Evolutionary conservation across 2,888 invertebrate genomes (phyloP).

Genomic region (Apodemia duryi): DNA sequence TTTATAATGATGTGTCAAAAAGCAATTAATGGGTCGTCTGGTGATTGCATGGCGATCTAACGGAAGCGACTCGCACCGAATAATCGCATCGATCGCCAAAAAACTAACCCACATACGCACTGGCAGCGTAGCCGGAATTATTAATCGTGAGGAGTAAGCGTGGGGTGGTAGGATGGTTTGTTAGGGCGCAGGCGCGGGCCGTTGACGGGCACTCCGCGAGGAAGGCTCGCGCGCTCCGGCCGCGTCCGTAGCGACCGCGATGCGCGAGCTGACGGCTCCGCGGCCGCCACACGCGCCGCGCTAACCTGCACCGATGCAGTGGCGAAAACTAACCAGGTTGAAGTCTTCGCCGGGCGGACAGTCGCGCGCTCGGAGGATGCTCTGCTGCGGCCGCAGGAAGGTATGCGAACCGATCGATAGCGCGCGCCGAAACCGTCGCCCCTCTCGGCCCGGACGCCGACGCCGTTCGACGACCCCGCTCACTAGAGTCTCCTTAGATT

Average conservation of each 20-base stretch:
- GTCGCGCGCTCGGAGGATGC: conserved; percentile 91
- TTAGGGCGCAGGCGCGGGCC: conserved; percentile 58
- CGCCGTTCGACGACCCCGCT: conserved; percentile 74
- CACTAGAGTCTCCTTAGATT: conserved; percentile 55
- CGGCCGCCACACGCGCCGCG: conserved; percentile 79
- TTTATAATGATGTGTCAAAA: conserved; percentile 24
- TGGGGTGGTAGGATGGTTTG: conserved; percentile 42
- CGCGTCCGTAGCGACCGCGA: conserved; percentile 68
- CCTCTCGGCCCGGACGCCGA: conserved; percentile 74
- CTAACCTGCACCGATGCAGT: conserved; percentile 88
- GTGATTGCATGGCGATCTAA: conserved; percentile 58
- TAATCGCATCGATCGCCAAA: conserved; percentile 78
- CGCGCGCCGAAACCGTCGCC: conserved; percentile 73
- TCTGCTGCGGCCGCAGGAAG: conserved; percentile 97
- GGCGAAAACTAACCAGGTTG: conserved; percentile 90
- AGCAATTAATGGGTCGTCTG: conserved; percentile 59
- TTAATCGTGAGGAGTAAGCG: conserved; percentile 71
- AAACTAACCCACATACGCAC: conserved; percentile 80
- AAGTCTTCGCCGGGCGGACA: conserved; percentile 83
- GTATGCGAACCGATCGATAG: conserved; percentile 81
- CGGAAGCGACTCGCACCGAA: conserved; percentile 67
- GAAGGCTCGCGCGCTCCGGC: conserved; percentile 73
- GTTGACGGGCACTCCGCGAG: conserved; percentile 71
- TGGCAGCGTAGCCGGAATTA: conserved; percentile 78
- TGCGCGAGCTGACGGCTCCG: conserved; percentile 71